These are phyloP conservation scores for Drosophila arizonae DNA, from an alignment of 1,140 invertebrate genomes.

Conservation along the genomic window DNA sequence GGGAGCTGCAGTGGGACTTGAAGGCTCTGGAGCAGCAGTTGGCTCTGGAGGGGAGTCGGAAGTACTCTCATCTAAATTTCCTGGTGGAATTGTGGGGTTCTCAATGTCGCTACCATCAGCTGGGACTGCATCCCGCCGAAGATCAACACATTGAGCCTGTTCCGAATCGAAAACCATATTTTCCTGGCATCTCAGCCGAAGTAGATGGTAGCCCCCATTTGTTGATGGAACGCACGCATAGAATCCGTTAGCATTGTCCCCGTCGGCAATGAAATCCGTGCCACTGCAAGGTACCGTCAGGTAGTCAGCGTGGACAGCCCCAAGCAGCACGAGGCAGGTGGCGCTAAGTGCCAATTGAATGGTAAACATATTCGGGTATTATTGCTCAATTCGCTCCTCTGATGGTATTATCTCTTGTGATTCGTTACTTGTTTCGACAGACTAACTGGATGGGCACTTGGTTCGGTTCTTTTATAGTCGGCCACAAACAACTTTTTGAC, in stretches of 20 bases:
- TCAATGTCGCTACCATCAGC: slow-evolving; percentile 62
- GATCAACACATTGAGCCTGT: slow-evolving; percentile 29
- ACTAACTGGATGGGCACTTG: slow-evolving; percentile 64
- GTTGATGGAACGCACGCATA: slow-evolving; percentile 41
- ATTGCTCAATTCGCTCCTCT: neutral
- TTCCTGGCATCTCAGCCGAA: slow-evolving; percentile 39
- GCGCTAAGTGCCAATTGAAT: slow-evolving; percentile 15
- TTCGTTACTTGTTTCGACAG: slow-evolving; percentile 51
- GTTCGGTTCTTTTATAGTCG: slow-evolving; percentile 62
- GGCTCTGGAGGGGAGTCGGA: neutral
- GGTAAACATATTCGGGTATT: slow-evolving; percentile 13
- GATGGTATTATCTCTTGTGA: slow-evolving; percentile 16
- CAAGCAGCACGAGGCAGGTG: slow-evolving; percentile 16
- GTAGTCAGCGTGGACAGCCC: slow-evolving; percentile 2
- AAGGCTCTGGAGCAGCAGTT: neutral
- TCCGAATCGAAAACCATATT: slow-evolving; percentile 40
- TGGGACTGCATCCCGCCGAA: neutral
- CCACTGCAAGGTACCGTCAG: slow-evolving; percentile 24
- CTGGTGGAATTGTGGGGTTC: slow-evolving; percentile 61
- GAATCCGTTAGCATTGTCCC: slow-evolving; percentile 46
- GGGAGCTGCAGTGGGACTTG: too few species aligned
- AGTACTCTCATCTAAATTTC: slow-evolving; percentile 35
- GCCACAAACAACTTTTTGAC: slow-evolving; percentile 19
- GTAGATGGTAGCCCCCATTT: slow-evolving; percentile 40
- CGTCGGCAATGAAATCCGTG: slow-evolving; percentile 42